These are phyloP conservation scores for Dryobotodes eremita DNA, from an alignment of 2,888 invertebrate genomes.

Conservation along the genomic window DNA sequence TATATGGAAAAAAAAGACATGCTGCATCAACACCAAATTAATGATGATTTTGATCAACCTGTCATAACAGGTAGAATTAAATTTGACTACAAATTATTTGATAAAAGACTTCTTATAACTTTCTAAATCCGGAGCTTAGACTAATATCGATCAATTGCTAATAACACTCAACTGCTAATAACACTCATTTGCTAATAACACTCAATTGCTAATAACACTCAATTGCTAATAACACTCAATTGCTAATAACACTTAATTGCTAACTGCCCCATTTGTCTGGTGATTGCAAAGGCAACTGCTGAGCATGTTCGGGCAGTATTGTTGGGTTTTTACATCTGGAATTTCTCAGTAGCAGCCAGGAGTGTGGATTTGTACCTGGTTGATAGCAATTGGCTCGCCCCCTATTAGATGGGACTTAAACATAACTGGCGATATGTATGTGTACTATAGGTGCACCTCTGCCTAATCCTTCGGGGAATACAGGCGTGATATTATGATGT, in stretches of 20 bases:
- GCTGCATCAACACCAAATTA: not conserved
- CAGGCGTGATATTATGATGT: too few species aligned
- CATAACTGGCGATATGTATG: too few species aligned
- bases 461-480: not conserved
- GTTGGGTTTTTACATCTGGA: too few species aligned
- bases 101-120: not conserved
- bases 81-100: not conserved
- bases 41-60: not conserved
- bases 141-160: not conserved
- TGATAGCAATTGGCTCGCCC: too few species aligned
- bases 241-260: not conserved
- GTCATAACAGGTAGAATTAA: not conserved
- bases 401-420: too few species aligned
- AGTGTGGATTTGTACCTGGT: not conserved
- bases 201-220: not conserved
- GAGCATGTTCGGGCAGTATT: too few species aligned
- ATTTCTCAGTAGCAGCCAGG: too few species aligned
- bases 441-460: not conserved
- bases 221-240: not conserved
- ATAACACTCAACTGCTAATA: not conserved
- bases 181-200: not conserved
- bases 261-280: not conserved
- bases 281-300: not conserved
- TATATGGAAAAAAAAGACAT: too few species aligned
- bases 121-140: not conserved